Base-by-base conservation (phyloP, 2,113 vertebrate genomes). In the Ptilorrhoa leucosticta region DNA sequence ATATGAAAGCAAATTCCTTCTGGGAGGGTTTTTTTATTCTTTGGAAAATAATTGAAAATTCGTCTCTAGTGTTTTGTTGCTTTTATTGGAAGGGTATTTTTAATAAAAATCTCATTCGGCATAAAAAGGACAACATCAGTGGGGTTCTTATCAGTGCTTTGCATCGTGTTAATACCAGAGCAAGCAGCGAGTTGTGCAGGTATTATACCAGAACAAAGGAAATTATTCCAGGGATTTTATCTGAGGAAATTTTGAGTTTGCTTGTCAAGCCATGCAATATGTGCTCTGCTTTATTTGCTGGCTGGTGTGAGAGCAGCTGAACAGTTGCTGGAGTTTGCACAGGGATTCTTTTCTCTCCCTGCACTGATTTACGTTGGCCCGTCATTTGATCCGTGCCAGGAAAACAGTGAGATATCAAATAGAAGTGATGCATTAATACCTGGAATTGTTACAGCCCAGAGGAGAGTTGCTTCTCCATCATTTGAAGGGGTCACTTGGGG, bases 401-500 rank as follows among this genome's bases (percentile, higher is more conserved):
- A 56, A 71, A 76, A 33, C 0, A 33, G 33, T 26, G 51, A 58
- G 33, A 10, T 28, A 35, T 31, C 50, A 50, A 80, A 57, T 10
- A 33, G 5, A 80, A 20, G 6, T 11, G 69, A 30, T 9, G n/a
- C 24, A 3, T 35, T 47, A 30, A 37, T 5, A 12, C 13, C 14
- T 23, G 57, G n/a, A 37, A n/a, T 8, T 22, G 15, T 15, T 23
- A 8, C 2, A 56, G 45, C 63, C 53, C 44, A 2, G 22, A 6
- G 51, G 5, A 30, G 13, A 0, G 3, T 3, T 87, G 50, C 15
- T 13, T n/a, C 0, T 31, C 33, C 44, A 3, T 10, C 48, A 3
- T 0, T 0, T 45, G 24, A 42, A 51, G 69, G 1, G 53, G 82
- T 15, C 57, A 28, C 57, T 75, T 2, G 4, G 17, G 35, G 33